Evolutionary conservation across 1,140 invertebrate species (phyloP).

Genomic region (Monochamus saltuarius): DNA sequence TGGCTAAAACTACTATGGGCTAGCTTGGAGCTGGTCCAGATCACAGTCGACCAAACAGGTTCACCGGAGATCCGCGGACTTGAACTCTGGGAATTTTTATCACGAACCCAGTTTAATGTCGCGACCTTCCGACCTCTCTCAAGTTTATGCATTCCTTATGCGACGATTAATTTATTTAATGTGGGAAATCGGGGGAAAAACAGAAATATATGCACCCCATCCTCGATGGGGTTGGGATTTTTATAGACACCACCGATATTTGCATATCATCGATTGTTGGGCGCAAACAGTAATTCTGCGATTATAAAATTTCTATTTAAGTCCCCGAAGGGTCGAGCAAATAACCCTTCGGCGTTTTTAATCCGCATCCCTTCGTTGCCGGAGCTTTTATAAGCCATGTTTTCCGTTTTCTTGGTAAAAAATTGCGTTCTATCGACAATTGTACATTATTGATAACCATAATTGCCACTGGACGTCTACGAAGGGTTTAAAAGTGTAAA

Average conservation of each 20-base stretch:
- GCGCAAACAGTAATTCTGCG: not conserved
- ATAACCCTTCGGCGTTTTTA: conserved; percentile 2
- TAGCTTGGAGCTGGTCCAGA: not conserved
- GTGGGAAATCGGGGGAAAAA: conserved; percentile 9
- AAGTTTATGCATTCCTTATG: conserved; percentile 5
- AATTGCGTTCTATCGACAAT: no score
- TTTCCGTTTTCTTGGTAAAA: no score
- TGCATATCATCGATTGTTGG: conserved; percentile 7
- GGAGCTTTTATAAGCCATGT: no score
- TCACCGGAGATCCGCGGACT: conserved; percentile 1
- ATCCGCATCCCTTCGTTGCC: no score
- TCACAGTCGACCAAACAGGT: conserved; percentile 2
- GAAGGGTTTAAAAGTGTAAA: no score
- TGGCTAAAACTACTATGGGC: no score
- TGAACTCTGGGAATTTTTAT: conserved; percentile 2
- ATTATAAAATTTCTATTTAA: conserved; percentile 2
- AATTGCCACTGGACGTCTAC: no score
- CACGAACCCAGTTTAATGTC: not conserved
- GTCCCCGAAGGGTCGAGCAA: conserved; percentile 1
- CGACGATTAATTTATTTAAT: conserved; percentile 10
- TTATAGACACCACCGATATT: not conserved
- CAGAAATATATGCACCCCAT: conserved; percentile 10
- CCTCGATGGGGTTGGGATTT: not conserved
- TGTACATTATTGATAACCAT: no score
- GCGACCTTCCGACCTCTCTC: conserved; percentile 1